Conservation (phyloP, 2,797 vertebrate species). For the Epinephelus malabaricus region DNA sequence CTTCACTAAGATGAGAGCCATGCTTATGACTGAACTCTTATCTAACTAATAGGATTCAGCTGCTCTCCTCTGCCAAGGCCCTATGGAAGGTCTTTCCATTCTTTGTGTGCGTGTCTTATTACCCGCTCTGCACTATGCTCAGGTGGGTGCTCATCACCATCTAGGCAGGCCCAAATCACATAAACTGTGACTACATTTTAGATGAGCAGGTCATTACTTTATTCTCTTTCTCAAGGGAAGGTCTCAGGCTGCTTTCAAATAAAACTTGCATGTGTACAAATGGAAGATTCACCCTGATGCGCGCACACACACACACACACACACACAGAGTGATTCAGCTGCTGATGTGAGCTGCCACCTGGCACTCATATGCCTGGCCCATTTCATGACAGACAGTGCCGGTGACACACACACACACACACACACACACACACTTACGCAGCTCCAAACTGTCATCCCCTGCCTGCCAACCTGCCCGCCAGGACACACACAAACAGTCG, state of each 20-base stretch:
- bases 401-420: conserved; percentile 61
- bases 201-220: conserved; percentile 47
- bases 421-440: conserved; percentile 12
- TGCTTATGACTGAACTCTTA: conserved; percentile 25
- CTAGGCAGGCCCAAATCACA: conserved; percentile 34
- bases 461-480: conserved; percentile 56
- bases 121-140: conserved; percentile 20
- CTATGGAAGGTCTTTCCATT: conserved; percentile 30
- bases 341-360: conserved; percentile 74
- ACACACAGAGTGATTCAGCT: conserved; percentile 47
- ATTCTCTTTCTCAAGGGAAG: conserved; percentile 11
- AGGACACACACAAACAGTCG: conserved; percentile 15
- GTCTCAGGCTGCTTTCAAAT: conserved; percentile 45
- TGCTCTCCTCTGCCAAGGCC: conserved; percentile 30
- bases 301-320: conserved; percentile 17
- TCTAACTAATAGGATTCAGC: conserved; percentile 28
- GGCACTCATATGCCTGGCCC: conserved; percentile 65
- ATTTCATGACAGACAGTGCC: conserved; percentile 63
- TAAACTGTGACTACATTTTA: conserved; percentile 36
- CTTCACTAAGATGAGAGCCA: conserved; percentile 10
- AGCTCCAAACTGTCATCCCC: conserved; percentile 60
- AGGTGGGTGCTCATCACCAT: conserved; percentile 19
- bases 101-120: conserved; percentile 38
- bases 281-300: conserved; percentile 23
- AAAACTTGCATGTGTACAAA: conserved; percentile 28